Evolutionary conservation across 2,888 invertebrate genomes (phyloP).

Genomic region (Trachelus iudaicus): DNA sequence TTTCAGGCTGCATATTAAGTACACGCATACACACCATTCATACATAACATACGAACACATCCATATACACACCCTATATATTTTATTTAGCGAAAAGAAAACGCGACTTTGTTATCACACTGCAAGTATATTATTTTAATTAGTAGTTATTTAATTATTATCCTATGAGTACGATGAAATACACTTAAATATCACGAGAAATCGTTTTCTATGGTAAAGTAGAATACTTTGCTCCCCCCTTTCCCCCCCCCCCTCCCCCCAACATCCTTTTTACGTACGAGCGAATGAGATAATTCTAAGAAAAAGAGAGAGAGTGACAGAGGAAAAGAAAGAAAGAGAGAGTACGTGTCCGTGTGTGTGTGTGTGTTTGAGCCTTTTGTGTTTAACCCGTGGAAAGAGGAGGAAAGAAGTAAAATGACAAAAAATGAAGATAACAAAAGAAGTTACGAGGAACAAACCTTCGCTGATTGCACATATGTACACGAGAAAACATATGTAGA

Average conservation of each 20-base stretch:
- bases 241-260: background rate
- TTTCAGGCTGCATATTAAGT: slow-evolving; percentile 2
- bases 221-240: background rate
- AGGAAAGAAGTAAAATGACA: background rate
- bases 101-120: slow-evolving; percentile 7
- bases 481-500: background rate
- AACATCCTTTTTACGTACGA: background rate
- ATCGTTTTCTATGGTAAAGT: background rate
- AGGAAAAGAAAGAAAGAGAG: background rate
- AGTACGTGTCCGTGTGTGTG: background rate
- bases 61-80: background rate
- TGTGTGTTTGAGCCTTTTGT: no score
- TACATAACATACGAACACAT: background rate
- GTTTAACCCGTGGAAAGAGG: background rate
- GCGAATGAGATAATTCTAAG: background rate
- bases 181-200: slow-evolving; percentile 4
- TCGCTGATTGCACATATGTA: background rate
- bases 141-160: slow-evolving; percentile 7
- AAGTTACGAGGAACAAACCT: no score
- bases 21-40: background rate
- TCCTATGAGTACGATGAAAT: background rate
- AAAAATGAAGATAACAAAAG: background rate
- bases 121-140: slow-evolving; percentile 6
- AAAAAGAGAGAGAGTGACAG: background rate
- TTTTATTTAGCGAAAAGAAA: slow-evolving; percentile 1